Base-by-base conservation (phyloP, 1,140 invertebrate genomes). In the Melanaphis sacchari region DNA sequence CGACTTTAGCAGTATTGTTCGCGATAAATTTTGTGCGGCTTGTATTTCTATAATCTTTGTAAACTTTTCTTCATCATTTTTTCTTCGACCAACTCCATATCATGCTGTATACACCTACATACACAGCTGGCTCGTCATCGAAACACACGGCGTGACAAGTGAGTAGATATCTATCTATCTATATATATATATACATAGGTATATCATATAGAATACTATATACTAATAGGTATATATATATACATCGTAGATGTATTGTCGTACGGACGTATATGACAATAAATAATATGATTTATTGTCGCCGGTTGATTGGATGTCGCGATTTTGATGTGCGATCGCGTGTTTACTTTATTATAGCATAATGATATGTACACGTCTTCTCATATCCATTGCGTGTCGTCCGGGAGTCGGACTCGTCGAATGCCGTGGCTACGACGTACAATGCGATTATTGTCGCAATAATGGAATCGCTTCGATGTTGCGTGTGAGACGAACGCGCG, bases 391-490 rank as follows among this genome's bases (percentile, higher is more conserved):
- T 36, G 36, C 40, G 81, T 41, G 81, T 26, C 24, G 38, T 82
- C 22, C 36, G n/a, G 76, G 82, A 66, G 59, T 66, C 59, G 59
- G 11, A 66, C 31, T 66, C 31, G 59, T 31, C 15, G 31, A 66
- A 66, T 15, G 59, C 18, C 18, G n/a, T 26, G 22, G 41, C 41
- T 15, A 26, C 40, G 43, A 84, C 22, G 9, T 38, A 43, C 15
- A 85, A 43, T 43, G 52, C 46, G 31, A 89, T 89, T 40, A 89
- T 89, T 40, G n/a, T 89, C 11, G 40, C 24, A n/a, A 26, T 31
- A 46, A 88, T 88, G 85, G 85, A 88, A 88, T 84, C 84, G 87
- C 49, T 46, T 88, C 43, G 43, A 46, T n/a, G 38, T 43, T 41
- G 49, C 40, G 26, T 22, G 52, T n/a, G 49, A 31, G 59, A 31